These are phyloP conservation scores for Syrmaticus mikado DNA, from an alignment of 2,113 vertebrate species.

Conservation along the genomic window DNA sequence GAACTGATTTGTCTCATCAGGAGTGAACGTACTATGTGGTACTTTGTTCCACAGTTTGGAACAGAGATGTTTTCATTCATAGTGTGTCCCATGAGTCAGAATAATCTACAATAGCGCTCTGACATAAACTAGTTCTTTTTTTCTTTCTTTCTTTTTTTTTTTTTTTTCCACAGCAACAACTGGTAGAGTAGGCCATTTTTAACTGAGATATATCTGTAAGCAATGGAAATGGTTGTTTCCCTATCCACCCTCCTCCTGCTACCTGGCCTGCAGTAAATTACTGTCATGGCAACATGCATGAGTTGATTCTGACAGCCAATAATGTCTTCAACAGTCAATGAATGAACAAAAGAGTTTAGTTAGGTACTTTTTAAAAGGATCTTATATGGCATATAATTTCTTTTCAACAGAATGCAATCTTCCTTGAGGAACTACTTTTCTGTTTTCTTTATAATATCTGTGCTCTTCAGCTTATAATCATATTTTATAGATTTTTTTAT, in stretches of 20 bases:
- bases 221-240: not conserved
- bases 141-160: not conserved
- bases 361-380: not conserved
- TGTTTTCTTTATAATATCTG: not conserved
- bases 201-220: not conserved
- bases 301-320: not conserved
- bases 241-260: not conserved
- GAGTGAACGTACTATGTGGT: not conserved
- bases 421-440: not conserved
- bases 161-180: not conserved
- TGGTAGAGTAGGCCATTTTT: not conserved
- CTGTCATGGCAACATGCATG: not conserved
- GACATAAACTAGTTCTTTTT: not conserved
- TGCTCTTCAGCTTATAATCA: not conserved
- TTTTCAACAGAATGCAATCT: not conserved
- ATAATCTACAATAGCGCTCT: not conserved
- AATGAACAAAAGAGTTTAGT: not conserved
- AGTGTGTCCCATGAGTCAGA: not conserved
- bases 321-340: not conserved
- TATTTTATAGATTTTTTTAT: not conserved
- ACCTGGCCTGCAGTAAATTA: slow-evolving; percentile 5
- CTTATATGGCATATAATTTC: not conserved
- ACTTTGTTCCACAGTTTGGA: not conserved
- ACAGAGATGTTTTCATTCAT: not conserved
- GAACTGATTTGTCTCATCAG: not conserved